These are phyloP conservation scores for Actenoides lindsayi DNA, from an alignment of 2,113 vertebrate genomes.

Conservation along the genomic window DNA sequence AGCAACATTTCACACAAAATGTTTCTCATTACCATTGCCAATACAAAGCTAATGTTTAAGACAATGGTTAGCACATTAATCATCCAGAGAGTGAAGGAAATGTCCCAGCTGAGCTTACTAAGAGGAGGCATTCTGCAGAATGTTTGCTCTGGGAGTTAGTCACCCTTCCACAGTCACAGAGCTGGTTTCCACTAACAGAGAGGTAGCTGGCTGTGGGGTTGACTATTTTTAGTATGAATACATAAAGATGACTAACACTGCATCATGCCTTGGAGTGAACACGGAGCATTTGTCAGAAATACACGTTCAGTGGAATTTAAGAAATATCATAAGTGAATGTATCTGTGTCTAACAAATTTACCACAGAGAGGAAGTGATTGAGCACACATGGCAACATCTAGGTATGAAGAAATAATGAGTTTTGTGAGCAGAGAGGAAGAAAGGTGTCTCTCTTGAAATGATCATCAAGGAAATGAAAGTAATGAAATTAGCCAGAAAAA, in stretches of 20 bases:
- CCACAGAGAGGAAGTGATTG: constrained; percentile 35
- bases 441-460: not conserved
- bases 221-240: constrained; percentile 64
- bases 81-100: constrained; percentile 28
- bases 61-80: constrained; percentile 55
- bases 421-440: not conserved
- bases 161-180: constrained; percentile 45
- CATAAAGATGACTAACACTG: constrained; percentile 61
- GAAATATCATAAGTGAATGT: constrained; percentile 28
- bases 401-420: constrained; percentile 1
- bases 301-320: constrained; percentile 32
- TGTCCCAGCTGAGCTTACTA: constrained; percentile 44
- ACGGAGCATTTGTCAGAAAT: constrained; percentile 55
- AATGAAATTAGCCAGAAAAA: not conserved
- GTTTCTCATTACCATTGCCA: constrained; percentile 22
- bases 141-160: constrained; percentile 61
- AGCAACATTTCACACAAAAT: not conserved
- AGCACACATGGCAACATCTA: not conserved
- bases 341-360: constrained; percentile 36
- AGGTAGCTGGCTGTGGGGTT: constrained; percentile 39
- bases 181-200: constrained; percentile 30
- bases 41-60: constrained; percentile 27
- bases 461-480: not conserved
- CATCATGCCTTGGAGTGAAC: constrained; percentile 57
- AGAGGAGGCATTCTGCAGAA: constrained; percentile 49